A percentile compares a stretch with the other conserved stretches of the same genome.
phyloP scores from a whole-genome alignment of 2,113 vertebrate genomes.

The Phalacrocorax brasilianus region DNA sequence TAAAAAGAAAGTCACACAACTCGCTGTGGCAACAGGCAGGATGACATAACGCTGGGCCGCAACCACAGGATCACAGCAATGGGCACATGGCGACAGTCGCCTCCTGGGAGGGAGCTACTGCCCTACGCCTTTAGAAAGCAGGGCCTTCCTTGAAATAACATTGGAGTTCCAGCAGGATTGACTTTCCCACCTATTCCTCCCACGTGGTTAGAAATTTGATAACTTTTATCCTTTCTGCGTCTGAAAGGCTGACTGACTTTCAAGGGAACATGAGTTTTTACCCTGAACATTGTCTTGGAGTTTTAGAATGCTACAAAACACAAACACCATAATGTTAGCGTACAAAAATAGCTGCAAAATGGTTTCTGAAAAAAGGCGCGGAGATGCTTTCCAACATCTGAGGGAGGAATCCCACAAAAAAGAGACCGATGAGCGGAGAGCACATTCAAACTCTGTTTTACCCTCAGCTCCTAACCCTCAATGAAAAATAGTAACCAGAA shows the following conservation, averaged over 20 bases:
- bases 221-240: background rate
- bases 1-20: background rate
- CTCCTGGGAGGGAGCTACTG: background rate
- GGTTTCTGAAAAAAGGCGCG: background rate
- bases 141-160: background rate
- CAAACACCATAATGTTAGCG: accelerated
- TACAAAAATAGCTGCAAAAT: background rate
- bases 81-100: background rate
- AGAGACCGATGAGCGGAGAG: background rate
- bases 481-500: background rate
- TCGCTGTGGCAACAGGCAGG: background rate
- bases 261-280: background rate
- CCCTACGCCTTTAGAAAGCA: background rate
- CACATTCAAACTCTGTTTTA: background rate
- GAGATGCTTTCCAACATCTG: background rate
- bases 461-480: background rate
- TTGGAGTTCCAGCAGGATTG: background rate
- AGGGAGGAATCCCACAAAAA: background rate
- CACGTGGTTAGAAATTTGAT: background rate
- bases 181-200: background rate
- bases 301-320: background rate
- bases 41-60: background rate
- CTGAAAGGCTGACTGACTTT: background rate
- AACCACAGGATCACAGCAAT: background rate
- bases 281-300: background rate